These are phyloP conservation scores for Gastracanthus pulcherrimus DNA, from an alignment of 2,888 invertebrate genomes.

Conservation along the genomic window DNA sequence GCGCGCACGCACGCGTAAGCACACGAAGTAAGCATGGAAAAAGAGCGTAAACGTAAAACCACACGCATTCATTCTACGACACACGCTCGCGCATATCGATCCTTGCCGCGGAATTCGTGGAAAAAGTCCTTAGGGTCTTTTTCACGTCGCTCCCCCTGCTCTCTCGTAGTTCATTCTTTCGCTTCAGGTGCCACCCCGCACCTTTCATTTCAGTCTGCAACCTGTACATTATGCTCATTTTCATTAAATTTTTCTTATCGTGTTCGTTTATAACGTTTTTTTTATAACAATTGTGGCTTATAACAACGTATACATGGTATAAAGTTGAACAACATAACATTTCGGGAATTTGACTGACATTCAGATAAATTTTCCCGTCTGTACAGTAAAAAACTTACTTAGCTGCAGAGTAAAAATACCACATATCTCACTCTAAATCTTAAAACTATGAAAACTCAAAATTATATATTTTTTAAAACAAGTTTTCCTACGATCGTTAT, in stretches of 20 bases:
- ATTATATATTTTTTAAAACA: too few species aligned
- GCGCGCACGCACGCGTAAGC: not conserved
- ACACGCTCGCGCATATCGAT: not conserved
- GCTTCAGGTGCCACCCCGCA: not conserved
- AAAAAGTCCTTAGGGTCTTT: constrained; percentile 10
- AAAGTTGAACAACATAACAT: too few species aligned
- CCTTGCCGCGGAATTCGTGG: constrained; percentile 13
- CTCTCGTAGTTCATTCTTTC: not conserved
- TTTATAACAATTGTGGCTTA: too few species aligned
- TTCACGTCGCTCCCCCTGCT: not conserved
- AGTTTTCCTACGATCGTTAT: too few species aligned
- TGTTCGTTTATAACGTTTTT: too few species aligned
- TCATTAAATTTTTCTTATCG: not conserved
- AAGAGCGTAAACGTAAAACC: not conserved
- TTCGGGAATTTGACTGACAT: too few species aligned
- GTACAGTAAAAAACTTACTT: too few species aligned
- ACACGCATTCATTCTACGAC: not conserved
- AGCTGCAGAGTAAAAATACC: too few species aligned
- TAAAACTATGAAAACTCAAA: too few species aligned
- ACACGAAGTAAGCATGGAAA: not conserved
- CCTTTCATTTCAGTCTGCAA: not conserved
- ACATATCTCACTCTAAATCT: too few species aligned
- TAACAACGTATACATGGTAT: too few species aligned
- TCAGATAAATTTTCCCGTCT: too few species aligned
- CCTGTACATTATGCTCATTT: not conserved